phyloP scores from a whole-genome alignment of 2,888 invertebrate genomes.

The Caenorhabditis panamensis region DNA sequence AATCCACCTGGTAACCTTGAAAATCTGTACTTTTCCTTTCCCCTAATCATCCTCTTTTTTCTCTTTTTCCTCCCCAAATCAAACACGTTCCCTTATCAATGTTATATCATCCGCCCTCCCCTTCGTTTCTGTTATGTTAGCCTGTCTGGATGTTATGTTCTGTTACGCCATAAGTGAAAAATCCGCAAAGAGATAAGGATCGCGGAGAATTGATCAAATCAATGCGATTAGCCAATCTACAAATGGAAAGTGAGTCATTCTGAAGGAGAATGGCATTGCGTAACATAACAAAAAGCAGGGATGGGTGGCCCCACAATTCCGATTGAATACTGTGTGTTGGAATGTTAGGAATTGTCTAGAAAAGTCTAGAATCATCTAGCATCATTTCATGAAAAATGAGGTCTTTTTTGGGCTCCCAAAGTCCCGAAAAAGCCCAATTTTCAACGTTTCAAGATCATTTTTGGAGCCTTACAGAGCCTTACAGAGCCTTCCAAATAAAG shows the following conservation, averaged over 20 bases:
- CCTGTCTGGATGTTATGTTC: too few relatives aligned
- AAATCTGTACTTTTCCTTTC: too few relatives aligned
- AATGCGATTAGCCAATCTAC: background rate
- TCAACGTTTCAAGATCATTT: too few relatives aligned
- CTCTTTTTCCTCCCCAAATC: background rate
- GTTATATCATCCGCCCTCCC: background rate
- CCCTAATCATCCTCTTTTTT: background rate
- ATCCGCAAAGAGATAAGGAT: background rate
- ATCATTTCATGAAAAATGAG: too few relatives aligned
- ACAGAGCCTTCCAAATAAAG: too few relatives aligned
- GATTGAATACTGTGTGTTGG: background rate
- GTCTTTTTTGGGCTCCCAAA: too few relatives aligned
- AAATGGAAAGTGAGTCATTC: background rate
- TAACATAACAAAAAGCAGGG: too few relatives aligned
- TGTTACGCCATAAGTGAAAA: constrained; percentile 9
- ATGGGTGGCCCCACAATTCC: too few relatives aligned
- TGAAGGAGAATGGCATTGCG: background rate
- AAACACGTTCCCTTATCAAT: background rate
- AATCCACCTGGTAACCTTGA: too few relatives aligned
- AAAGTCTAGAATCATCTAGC: too few relatives aligned
- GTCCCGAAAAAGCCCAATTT: too few relatives aligned
- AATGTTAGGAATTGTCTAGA: background rate
- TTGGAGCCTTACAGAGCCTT: too few relatives aligned
- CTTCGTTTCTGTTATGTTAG: background rate
- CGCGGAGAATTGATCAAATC: background rate